Base-by-base conservation (phyloP, 2,797 vertebrate genomes). In the Channallabes apus region DNA sequence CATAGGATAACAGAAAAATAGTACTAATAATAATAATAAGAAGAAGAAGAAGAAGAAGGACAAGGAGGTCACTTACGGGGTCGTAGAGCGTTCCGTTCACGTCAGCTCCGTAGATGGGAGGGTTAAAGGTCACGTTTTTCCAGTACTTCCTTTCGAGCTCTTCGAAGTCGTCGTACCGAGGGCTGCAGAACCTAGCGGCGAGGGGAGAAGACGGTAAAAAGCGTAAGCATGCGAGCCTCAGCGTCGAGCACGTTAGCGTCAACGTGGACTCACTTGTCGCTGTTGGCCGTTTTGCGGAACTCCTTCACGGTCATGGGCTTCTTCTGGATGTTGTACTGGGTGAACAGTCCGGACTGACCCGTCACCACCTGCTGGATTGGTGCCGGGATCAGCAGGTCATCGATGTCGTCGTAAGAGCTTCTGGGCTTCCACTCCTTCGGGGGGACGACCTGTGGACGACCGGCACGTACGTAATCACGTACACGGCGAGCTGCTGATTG, bases 271-370 rank as follows among this genome's bases (percentile, higher is more conserved):
- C 92, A 99, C 98, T 98, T 99, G 89, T 99, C 97, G 67, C 96
- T 98, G 91, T 97, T 99, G 88, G 98, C 97, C 72, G 96, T 96
- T 87, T 95, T 97, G 32, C 97, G 93, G 91, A 99, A 99, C 90
- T 99, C 98, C 71, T 94, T 94, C 29, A 99, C 96, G 0, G 96
- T 96, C 97, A 99, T 98, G 79, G 97, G 92, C 88, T 98, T 99
- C 93, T 98, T 99, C 94, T 99, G 98, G 89, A 99, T 99, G 93
- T 99, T 99, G 91, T 99, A 99, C 87, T 99, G 98, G 1, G 97
- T 98, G 88, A 99, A 99, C 82, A 99, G 96, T 8, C 98, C 98
- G 0, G 97, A 99, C 92, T 99, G 97, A 46, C 98, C 98, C 0
- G 97, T 98, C 86, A 99, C 98, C 87, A 99, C 96, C 92, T 99